Percentiles rank a stretch among this genome's conserved stretches.
Evolutionary conservation across 2,888 invertebrate species (phyloP).

Genomic region (Meandrusa payeni): DNA sequence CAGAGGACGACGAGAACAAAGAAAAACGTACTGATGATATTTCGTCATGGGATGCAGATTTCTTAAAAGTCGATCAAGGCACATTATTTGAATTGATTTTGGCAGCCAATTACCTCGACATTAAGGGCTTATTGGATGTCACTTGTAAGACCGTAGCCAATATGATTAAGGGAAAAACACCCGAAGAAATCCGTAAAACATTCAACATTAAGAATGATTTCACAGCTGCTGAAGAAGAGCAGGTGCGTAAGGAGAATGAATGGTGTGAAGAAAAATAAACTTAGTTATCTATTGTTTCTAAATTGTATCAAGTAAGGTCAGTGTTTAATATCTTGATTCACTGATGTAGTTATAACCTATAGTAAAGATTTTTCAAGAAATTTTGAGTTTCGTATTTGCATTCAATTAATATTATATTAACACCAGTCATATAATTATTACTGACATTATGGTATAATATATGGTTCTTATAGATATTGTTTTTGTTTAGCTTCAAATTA

Average conservation of each 20-base stretch:
- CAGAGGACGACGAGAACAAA: constrained; percentile 98
- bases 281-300: constrained; percentile 3
- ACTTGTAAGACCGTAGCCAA: constrained; percentile 99
- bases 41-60: constrained; percentile 99
- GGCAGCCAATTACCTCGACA: constrained; percentile 98
- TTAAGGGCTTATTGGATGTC: constrained; percentile 96
- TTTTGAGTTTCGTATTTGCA: too few species aligned
- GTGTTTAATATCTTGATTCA: too few species aligned
- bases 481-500: too few species aligned
- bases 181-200: constrained; percentile 97
- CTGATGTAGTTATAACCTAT: too few species aligned
- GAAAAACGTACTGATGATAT: constrained; percentile 99
- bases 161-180: constrained; percentile 99
- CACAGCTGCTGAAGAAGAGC: constrained; percentile 97
- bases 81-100: constrained; percentile 97
- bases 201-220: constrained; percentile 99
- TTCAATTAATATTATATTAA: too few species aligned
- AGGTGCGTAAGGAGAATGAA: constrained; percentile 97
- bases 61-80: constrained; percentile 98
- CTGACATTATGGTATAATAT: too few species aligned
- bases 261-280: constrained; percentile 94
- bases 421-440: too few species aligned
- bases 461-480: too few species aligned
- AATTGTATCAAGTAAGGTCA: background rate
- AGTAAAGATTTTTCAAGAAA: too few species aligned